These are phyloP conservation scores for Perizoma affinitatum DNA, from an alignment of 2,888 invertebrate genomes.

Conservation along the genomic window DNA sequence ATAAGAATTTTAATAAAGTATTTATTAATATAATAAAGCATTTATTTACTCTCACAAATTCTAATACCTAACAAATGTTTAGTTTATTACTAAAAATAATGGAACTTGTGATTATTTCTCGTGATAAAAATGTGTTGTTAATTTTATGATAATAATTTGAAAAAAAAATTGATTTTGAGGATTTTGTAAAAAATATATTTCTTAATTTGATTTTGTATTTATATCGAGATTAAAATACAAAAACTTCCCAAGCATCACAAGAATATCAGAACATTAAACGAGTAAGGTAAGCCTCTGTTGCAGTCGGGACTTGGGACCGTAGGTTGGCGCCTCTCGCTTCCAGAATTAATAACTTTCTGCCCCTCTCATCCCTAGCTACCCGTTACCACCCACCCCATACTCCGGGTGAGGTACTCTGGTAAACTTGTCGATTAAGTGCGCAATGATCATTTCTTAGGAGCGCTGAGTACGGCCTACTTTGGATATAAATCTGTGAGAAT, in stretches of 20 bases:
- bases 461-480: conserved; percentile 10
- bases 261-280: conserved; percentile 77
- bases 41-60: too few species aligned
- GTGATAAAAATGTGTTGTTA: too few species aligned
- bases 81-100: too few species aligned
- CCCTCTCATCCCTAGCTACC: conserved; percentile 15
- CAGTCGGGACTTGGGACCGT: conserved; percentile 67
- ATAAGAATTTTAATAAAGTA: too few species aligned
- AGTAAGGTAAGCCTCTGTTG: conserved; percentile 79
- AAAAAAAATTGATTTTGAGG: too few species aligned
- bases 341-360: conserved; percentile 82
- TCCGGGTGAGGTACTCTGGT: conserved; percentile 48
- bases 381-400: conserved; percentile 52
- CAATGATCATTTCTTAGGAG: conserved; percentile 34
- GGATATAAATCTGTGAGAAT: conserved; percentile 5
- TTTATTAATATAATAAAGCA: too few species aligned
- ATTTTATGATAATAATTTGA: too few species aligned
- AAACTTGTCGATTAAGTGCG: conserved; percentile 52
- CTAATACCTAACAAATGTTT: too few species aligned
- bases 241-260: conserved; percentile 46
- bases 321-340: conserved; percentile 81
- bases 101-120: too few species aligned
- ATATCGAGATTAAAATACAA: conserved; percentile 21
- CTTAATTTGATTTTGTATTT: too few species aligned
- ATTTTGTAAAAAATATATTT: too few species aligned